Percentiles rank a stretch among this genome's conserved stretches.
These are phyloP conservation scores for Mylabris sibirica DNA, from an alignment of 2,888 invertebrate genomes.

Conservation along the genomic window DNA sequence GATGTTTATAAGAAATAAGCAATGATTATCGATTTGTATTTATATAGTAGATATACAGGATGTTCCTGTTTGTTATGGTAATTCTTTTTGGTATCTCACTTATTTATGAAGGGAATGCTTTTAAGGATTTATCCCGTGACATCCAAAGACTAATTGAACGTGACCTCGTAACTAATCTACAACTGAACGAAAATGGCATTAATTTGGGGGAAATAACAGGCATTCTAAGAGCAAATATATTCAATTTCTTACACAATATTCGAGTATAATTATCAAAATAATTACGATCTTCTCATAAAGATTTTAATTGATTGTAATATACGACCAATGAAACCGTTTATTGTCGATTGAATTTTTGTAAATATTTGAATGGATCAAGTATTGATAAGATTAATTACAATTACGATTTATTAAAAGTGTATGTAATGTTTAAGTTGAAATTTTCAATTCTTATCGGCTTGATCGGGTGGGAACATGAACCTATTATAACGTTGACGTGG, in stretches of 20 bases:
- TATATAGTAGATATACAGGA: too few relatives aligned
- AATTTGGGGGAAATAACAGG: background rate
- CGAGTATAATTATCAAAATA: too few relatives aligned
- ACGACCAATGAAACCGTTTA: too few relatives aligned
- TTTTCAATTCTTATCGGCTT: constrained; percentile 23
- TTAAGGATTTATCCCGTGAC: background rate
- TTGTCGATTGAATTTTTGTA: background rate
- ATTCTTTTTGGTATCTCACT: background rate
- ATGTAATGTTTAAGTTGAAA: constrained; percentile 15
- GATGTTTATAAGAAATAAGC: background rate
- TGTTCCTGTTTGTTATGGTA: background rate
- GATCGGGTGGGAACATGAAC: constrained; percentile 33
- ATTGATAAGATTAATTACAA: background rate
- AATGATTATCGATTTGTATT: background rate
- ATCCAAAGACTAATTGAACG: background rate
- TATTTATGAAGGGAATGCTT: background rate
- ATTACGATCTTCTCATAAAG: background rate
- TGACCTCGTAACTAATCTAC: background rate
- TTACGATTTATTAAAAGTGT: background rate
- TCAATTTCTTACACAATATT: too few relatives aligned
- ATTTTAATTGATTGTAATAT: background rate
- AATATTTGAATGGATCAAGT: background rate
- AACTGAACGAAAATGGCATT: background rate
- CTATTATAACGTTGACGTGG: constrained; percentile 41
- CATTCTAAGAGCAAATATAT: too few relatives aligned